Conservation (phyloP, 1,140 invertebrate genomes). For the Lepidurus couesii region DNA sequence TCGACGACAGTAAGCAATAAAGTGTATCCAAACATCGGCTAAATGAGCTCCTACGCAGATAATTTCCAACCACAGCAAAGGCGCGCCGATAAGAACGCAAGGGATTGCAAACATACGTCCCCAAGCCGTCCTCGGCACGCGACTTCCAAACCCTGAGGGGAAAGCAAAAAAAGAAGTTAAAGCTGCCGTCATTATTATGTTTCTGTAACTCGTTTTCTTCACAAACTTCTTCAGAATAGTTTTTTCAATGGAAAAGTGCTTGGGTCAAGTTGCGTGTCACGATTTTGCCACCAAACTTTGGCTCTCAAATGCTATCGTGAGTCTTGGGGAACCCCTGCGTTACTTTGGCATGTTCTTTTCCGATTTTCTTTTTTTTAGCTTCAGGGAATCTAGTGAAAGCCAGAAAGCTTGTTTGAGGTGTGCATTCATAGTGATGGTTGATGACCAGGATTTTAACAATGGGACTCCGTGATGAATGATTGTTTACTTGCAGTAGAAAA, state of each 20-base stretch:
- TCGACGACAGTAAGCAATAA: slow-evolving; percentile 20
- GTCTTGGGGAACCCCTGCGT: too few relatives aligned
- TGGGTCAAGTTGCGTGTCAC: neutral
- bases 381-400: neutral
- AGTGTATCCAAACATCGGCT: slow-evolving; percentile 19
- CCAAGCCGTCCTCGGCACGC: slow-evolving; percentile 22
- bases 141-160: slow-evolving; percentile 25
- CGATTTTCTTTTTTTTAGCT: neutral
- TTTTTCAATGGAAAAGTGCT: neutral
- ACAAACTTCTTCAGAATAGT: neutral
- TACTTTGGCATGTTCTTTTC: too few relatives aligned
- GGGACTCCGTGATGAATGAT: neutral
- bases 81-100: slow-evolving; percentile 32
- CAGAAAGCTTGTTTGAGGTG: neutral
- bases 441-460: neutral
- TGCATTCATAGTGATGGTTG: neutral
- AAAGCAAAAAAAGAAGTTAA: neutral
- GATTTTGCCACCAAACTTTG: neutral
- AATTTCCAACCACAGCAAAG: slow-evolving; percentile 28
- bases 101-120: slow-evolving; percentile 24
- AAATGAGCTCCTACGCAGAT: slow-evolving; percentile 31
- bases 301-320: neutral
- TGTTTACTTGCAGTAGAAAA: neutral
- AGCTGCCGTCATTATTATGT: neutral
- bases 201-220: neutral